Conservation (phyloP, 2,888 invertebrate species). For the Rotaria magnacalcarata region DNA sequence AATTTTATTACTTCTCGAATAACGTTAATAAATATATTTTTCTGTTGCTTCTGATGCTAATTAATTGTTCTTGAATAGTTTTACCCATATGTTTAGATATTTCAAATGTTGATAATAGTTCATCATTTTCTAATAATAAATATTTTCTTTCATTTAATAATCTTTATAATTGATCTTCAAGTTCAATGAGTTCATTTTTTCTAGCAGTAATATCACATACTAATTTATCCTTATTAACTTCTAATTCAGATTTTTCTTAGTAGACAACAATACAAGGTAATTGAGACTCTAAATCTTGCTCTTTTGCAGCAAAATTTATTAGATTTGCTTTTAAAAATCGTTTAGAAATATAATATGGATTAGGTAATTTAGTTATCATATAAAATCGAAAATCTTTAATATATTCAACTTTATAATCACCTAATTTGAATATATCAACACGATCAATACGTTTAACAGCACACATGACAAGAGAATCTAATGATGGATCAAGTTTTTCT, state of each 20-base stretch:
- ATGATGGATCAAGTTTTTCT: slow-evolving; percentile 73
- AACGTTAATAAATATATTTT: no score
- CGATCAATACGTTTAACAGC: slow-evolving; percentile 57
- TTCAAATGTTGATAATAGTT: no score
- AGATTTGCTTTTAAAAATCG: slow-evolving; percentile 75
- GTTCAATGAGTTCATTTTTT: slow-evolving; percentile 71
- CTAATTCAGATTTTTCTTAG: slow-evolving; percentile 64
- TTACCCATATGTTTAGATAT: no score
- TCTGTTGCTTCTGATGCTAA: no score
- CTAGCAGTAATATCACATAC: slow-evolving; percentile 74
- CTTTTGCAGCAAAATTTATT: slow-evolving; percentile 64
- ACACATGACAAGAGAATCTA: slow-evolving; percentile 61
- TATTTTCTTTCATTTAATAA: no score
- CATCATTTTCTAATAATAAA: no score
- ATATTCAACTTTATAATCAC: slow-evolving; percentile 76
- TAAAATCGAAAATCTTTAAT: slow-evolving; percentile 68
- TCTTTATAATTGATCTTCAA: slow-evolving; percentile 79
- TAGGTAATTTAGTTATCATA: slow-evolving; percentile 60
- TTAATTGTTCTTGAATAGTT: no score
- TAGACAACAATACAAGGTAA: slow-evolving; percentile 48
- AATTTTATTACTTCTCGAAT: no score
- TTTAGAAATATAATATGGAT: slow-evolving; percentile 60
- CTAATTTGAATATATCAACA: slow-evolving; percentile 69
- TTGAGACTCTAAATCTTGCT: no score
- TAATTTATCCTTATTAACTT: slow-evolving; percentile 60